Conservation (phyloP, 2,797 vertebrate genomes). For the Sternotherus odoratus region DNA sequence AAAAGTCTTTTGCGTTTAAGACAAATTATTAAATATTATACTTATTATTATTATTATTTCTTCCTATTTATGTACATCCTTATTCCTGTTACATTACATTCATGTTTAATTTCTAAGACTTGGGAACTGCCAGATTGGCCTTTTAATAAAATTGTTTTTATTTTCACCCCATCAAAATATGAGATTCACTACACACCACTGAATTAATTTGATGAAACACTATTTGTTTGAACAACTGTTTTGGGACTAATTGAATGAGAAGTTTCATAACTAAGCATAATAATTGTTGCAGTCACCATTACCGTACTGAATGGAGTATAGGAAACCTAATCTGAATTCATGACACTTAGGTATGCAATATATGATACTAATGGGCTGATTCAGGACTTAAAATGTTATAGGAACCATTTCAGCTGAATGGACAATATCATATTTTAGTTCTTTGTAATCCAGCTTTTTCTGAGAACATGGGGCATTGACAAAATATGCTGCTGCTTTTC, state of each 20-base stretch:
- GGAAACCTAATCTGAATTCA: background rate
- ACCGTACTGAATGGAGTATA: background rate
- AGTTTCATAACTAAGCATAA: background rate
- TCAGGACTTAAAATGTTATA: background rate
- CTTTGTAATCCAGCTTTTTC: background rate
- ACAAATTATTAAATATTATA: background rate
- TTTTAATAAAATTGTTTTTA: background rate
- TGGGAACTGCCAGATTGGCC: background rate
- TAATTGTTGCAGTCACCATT: background rate
- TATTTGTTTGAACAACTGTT: constrained; percentile 16
- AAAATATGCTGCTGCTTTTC: background rate
- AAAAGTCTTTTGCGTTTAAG: background rate
- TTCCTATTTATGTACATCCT: background rate
- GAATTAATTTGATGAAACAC: constrained; percentile 21
- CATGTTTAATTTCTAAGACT: background rate
- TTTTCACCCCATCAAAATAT: constrained; percentile 6
- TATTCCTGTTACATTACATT: background rate
- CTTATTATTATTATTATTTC: background rate
- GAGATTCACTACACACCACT: background rate
- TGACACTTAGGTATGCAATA: background rate
- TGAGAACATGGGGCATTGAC: background rate
- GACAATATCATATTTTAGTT: background rate
- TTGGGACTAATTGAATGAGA: background rate
- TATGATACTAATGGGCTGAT: rapidly evolving
- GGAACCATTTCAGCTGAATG: background rate